Conservation (phyloP, 2,888 invertebrate species). For the Sisyra nigra region DNA sequence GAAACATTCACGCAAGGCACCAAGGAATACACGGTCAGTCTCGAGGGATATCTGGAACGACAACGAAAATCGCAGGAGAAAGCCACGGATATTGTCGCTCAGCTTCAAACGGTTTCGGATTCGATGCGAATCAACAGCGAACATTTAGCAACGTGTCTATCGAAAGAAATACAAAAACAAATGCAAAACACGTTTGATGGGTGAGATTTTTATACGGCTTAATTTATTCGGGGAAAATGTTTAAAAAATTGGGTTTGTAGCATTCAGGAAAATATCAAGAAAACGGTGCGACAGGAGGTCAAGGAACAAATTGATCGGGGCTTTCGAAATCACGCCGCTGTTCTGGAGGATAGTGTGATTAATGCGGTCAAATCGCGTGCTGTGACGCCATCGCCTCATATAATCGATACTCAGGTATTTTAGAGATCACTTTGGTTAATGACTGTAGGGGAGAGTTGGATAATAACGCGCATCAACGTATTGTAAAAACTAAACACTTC, state of each 20-base stretch:
- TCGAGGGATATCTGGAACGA: conserved; percentile 27
- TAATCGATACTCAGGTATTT: conserved; percentile 32
- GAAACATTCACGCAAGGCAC: conserved; percentile 78
- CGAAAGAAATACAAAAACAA: conserved; percentile 24
- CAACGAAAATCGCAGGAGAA: conserved; percentile 26
- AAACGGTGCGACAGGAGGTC: conserved; percentile 20
- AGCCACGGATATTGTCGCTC: conserved; percentile 25
- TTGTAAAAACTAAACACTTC: too few species aligned
- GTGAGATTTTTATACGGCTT: conserved; percentile 15
- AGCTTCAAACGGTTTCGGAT: conserved; percentile 26
- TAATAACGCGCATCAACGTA: too few species aligned
- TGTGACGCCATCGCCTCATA: conserved; percentile 54
- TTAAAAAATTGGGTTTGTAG: conserved; percentile 4
- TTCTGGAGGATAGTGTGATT: conserved; percentile 38
- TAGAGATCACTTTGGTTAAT: too few species aligned
- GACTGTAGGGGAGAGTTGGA: too few species aligned
- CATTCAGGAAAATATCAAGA: conserved; percentile 9
- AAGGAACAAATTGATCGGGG: conserved; percentile 28
- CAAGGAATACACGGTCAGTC: conserved; percentile 48
- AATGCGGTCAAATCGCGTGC: conserved; percentile 50
- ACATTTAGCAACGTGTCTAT: conserved; percentile 20
- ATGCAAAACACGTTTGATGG: conserved; percentile 22
- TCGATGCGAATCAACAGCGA: conserved; percentile 23
- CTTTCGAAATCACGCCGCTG: conserved; percentile 40
- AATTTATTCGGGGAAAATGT: neutral